Percentiles rank a stretch among this genome's conserved stretches.
Conservation (phyloP, 2,888 invertebrate species). For the Lepidonotus clava region DNA sequence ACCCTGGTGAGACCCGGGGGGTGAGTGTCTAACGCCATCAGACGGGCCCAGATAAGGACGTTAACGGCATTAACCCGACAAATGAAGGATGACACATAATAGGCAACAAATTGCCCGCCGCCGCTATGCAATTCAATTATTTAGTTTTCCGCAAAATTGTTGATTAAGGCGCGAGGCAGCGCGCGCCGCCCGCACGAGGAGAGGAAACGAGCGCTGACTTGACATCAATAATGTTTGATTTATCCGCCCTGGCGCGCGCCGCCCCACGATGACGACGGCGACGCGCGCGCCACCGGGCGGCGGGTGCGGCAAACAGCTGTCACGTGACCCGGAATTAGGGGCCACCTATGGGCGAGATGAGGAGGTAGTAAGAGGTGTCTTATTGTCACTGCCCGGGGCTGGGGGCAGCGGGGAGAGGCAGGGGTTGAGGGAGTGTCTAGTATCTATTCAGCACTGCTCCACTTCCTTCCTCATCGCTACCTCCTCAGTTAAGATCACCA, state of each 20-base stretch:
- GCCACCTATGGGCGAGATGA: not conserved
- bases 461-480: too few relatives aligned
- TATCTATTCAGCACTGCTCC: too few relatives aligned
- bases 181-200: constrained; percentile 12
- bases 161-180: constrained; percentile 52
- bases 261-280: too few relatives aligned
- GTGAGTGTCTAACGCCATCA: constrained; percentile 29
- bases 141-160: constrained; percentile 50
- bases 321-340: not conserved
- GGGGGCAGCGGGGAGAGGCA: too few relatives aligned
- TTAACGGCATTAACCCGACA: constrained; percentile 26
- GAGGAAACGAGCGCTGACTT: constrained; percentile 33
- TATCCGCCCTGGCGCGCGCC: too few relatives aligned
- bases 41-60: constrained; percentile 15
- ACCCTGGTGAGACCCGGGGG: constrained; percentile 23
- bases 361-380: not conserved
- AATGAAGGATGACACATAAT: constrained; percentile 50
- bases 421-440: not conserved
- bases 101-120: constrained; percentile 52
- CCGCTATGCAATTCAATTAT: constrained; percentile 55
- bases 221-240: constrained; percentile 51
- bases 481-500: too few relatives aligned
- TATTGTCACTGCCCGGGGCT: not conserved
- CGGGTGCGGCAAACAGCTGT: not conserved
- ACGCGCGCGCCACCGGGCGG: constrained; percentile 34